Base-by-base conservation (phyloP, 2,888 invertebrate species). In the Drosophila mettleri region DNA sequence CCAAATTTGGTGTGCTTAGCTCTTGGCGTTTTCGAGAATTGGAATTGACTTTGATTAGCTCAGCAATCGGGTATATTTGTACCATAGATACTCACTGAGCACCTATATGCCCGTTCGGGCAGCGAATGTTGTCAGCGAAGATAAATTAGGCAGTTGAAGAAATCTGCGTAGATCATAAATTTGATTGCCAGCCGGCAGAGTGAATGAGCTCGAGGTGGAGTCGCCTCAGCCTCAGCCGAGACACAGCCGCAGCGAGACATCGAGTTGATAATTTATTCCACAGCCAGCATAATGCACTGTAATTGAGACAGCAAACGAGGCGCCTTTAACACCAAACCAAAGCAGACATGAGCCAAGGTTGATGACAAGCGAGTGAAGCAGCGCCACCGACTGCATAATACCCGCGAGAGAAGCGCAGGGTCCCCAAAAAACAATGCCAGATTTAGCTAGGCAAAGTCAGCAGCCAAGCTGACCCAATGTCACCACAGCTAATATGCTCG, bases 261-360 rank as follows among this genome's bases (percentile, higher is more conserved):
- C n/a, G n/a, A 78, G 78, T 74, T 87, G 88, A 85, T 82, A 84
- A 89, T 89, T 87, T 69, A 45, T 16, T 5, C 27, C 43, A 16
- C 39, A 54, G 58, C 62, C 59, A 78, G 86, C 65, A 67, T 74
- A 87, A 81, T 88, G 64, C 70, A 81, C 69, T 73, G 82, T 87
- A 87, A 83, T 83, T 83, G 83, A 77, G 79, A 74, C 82, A 68
- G 61, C 70, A 60, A 18, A 61, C 59, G 61, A 76, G 55, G 76
- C 55, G 66, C 72, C 57, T 43, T 78, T 59, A 68, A 63, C 67
- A 61, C 64, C 70, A 60, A 49, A 24, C 41, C 20, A 20, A n/a
- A 24, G 14, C 9, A 43, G n/a, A 41, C 2, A 2, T 12, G 3
- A n/a, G n/a, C n/a, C n/a, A 7, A 24, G 12, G 16, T 5, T 34